Percentiles rank a stretch among this genome's conserved stretches.
Conservation (phyloP, 2,888 invertebrate genomes). For the Drosophila maculinotata region DNA sequence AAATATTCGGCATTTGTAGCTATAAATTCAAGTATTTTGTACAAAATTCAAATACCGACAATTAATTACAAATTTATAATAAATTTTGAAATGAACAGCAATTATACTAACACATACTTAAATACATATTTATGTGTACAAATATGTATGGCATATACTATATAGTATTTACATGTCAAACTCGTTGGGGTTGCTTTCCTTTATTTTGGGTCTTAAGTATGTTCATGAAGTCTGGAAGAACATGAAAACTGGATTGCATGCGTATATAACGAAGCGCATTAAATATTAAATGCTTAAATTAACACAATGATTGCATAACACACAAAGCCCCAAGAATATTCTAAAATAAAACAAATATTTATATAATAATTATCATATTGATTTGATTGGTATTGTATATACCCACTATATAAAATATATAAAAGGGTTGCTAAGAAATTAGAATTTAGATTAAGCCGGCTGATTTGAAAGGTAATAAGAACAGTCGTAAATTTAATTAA, state of each 20-base stretch:
- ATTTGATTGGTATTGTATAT: too few species aligned
- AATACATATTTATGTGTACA: background rate
- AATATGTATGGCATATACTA: constrained; percentile 10
- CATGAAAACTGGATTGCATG: constrained; percentile 23
- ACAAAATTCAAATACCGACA: constrained; percentile 20
- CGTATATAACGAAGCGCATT: constrained; percentile 14
- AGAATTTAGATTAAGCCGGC: too few species aligned
- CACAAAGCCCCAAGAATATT: constrained; percentile 12
- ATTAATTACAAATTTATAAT: constrained; percentile 51
- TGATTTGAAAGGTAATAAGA: too few species aligned
- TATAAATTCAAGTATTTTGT: constrained; percentile 54
- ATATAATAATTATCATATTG: constrained; percentile 30
- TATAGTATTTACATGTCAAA: constrained; percentile 61
- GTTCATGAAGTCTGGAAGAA: constrained; percentile 6
- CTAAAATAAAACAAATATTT: constrained; percentile 14
- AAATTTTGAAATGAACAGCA: constrained; percentile 48
- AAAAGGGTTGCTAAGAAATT: background rate
- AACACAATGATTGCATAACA: constrained; percentile 65
- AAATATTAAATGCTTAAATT: constrained; percentile 44
- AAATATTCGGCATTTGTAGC: constrained; percentile 18
- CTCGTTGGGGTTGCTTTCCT: constrained; percentile 48
- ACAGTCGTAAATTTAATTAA: too few species aligned
- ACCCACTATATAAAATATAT: background rate
- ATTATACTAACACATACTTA: background rate
- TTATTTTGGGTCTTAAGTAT: background rate